Conservation (phyloP, 2,888 invertebrate species). For the Cactoblastis cactorum region DNA sequence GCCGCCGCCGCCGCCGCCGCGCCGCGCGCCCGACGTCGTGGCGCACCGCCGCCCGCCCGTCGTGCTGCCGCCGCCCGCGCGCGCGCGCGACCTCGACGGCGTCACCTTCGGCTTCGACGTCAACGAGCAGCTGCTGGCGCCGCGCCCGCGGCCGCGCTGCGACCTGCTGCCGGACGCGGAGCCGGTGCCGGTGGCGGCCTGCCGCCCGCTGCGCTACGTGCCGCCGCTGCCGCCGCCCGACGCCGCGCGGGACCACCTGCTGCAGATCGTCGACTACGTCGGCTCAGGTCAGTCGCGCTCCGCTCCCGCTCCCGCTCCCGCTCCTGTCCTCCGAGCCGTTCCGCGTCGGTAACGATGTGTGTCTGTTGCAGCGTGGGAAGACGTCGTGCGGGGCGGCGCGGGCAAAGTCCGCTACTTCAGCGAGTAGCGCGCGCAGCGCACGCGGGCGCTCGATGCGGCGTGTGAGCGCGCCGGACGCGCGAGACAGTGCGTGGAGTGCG, state of each 20-base stretch:
- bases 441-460: neutral
- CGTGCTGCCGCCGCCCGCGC: constrained; percentile 81
- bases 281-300: constrained; percentile 41
- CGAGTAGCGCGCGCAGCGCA: constrained; percentile 45
- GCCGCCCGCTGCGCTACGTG: constrained; percentile 47
- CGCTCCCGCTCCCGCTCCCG: neutral
- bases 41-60: constrained; percentile 83
- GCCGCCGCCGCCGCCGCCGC: constrained; percentile 30
- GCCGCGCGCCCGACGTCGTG: constrained; percentile 61
- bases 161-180: constrained; percentile 39
- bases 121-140: constrained; percentile 84
- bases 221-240: constrained; percentile 40
- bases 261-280: constrained; percentile 61
- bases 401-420: constrained; percentile 71
- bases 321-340: neutral
- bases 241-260: constrained; percentile 39
- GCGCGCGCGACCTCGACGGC: constrained; percentile 79
- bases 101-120: constrained; percentile 90
- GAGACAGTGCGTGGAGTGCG: too few species aligned
- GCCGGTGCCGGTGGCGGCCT: constrained; percentile 29
- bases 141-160: constrained; percentile 44
- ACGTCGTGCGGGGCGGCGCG: constrained; percentile 77
- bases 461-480: too few species aligned
- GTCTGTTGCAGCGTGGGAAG: constrained; percentile 84
- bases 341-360: too few species aligned